Conservation (phyloP, 2,113 vertebrate species). For the Sphyrna mokarran region DNA sequence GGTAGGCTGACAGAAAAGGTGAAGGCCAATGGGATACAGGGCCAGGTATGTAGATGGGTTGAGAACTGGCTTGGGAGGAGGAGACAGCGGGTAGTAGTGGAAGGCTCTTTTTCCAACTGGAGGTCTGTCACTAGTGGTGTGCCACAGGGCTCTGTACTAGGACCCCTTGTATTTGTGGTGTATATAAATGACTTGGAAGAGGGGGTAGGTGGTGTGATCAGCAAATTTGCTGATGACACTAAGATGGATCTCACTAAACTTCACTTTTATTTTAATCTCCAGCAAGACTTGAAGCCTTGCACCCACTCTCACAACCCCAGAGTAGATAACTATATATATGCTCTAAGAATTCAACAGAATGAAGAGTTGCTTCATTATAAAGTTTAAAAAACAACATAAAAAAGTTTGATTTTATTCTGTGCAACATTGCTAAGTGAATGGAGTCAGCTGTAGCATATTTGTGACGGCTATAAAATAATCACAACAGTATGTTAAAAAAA, state of each 20-base stretch:
- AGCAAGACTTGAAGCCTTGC: background rate
- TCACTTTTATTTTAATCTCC: background rate
- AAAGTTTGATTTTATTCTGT: constrained; percentile 10
- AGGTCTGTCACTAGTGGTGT: too few species aligned
- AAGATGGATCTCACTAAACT: background rate
- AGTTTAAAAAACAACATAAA: constrained; percentile 18
- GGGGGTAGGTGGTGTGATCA: too few species aligned
- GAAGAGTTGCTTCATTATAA: background rate
- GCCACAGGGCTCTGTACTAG: too few species aligned
- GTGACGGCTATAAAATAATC: background rate
- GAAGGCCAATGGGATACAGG: too few species aligned
- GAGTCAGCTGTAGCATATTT: background rate
- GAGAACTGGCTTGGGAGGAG: too few species aligned
- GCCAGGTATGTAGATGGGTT: too few species aligned
- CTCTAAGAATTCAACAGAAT: background rate
- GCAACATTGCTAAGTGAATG: constrained; percentile 10
- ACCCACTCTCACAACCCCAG: background rate
- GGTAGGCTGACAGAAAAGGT: too few species aligned
- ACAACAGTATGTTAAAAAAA: constrained; percentile 11
- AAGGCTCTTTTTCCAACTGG: too few species aligned
- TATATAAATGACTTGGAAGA: too few species aligned
- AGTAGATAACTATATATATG: background rate
- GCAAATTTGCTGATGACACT: too few species aligned
- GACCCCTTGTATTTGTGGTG: too few species aligned
- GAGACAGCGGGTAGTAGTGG: too few species aligned